phyloP scores from a whole-genome alignment of 2,888 invertebrate species.

The Kryphioiulus occultus region DNA sequence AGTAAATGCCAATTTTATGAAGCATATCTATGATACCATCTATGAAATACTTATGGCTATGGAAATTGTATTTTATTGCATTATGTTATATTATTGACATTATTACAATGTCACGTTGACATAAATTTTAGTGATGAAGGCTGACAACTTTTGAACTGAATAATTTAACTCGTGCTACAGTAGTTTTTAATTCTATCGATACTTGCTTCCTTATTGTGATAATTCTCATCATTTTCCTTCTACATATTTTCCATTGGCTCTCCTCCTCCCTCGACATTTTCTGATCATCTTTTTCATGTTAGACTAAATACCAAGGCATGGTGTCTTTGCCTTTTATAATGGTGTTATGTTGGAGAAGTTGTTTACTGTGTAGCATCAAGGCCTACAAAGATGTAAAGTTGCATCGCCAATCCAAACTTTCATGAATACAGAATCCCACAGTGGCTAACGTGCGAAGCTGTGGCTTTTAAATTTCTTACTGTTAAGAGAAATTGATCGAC shows the following conservation, averaged over 20 bases:
- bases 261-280: background rate
- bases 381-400: background rate
- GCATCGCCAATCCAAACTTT: background rate
- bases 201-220: slow-evolving; percentile 27
- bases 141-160: background rate
- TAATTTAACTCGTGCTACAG: background rate
- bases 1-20: background rate
- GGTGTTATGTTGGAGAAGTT: background rate
- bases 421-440: background rate
- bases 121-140: background rate
- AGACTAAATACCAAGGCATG: background rate
- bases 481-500: background rate
- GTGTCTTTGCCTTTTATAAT: slow-evolving; percentile 2
- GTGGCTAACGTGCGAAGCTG: background rate
- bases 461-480: background rate
- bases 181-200: background rate
- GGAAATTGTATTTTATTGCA: background rate
- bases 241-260: background rate
- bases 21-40: background rate
- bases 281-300: slow-evolving; percentile 27
- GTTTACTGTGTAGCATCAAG: slow-evolving; percentile 5
- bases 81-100: too few relatives aligned
- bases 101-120: background rate
- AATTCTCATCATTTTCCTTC: slow-evolving; percentile 33
- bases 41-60: background rate